A percentile compares a stretch with the other conserved stretches of the same genome.
phyloP scores from a whole-genome alignment of 2,113 vertebrate genomes.

The Caranx melampygus region DNA sequence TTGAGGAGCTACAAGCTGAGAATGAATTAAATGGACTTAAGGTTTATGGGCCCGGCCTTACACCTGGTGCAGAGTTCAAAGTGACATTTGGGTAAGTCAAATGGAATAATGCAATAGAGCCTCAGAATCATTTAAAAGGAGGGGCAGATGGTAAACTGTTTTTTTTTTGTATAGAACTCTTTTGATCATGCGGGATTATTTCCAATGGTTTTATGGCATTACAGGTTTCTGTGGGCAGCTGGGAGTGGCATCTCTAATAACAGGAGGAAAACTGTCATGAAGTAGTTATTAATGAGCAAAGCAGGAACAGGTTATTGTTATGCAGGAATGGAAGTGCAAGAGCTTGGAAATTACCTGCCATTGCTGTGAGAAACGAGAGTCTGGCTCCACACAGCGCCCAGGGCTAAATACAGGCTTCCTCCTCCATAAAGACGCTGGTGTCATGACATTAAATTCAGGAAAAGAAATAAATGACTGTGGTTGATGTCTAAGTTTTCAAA shows the following conservation, averaged over 20 bases:
- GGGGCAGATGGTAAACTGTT: too few species aligned
- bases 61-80: too few species aligned
- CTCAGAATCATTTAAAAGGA: too few species aligned
- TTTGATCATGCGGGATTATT: too few species aligned
- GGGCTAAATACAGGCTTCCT: conserved; percentile 51
- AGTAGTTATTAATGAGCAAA: conserved; percentile 53
- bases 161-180: too few species aligned
- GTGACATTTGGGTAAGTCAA: too few species aligned
- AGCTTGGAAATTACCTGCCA: conserved; percentile 75
- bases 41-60: too few species aligned
- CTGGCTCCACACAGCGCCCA: conserved; percentile 40
- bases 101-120: too few species aligned
- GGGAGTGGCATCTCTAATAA: conserved; percentile 9
- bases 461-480: conserved; percentile 22
- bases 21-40: too few species aligned
- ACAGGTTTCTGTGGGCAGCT: conserved; percentile 5
- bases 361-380: conserved; percentile 60
- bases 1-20: not conserved
- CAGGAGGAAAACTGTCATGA: conserved; percentile 25
- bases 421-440: conserved; percentile 34
- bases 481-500: conserved; percentile 17
- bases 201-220: not conserved
- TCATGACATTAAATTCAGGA: conserved; percentile 28
- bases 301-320: conserved; percentile 52
- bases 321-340: conserved; percentile 25